Evolutionary conservation across 2,888 invertebrate species (phyloP).

Genomic region (Oxystoma pomonae): DNA sequence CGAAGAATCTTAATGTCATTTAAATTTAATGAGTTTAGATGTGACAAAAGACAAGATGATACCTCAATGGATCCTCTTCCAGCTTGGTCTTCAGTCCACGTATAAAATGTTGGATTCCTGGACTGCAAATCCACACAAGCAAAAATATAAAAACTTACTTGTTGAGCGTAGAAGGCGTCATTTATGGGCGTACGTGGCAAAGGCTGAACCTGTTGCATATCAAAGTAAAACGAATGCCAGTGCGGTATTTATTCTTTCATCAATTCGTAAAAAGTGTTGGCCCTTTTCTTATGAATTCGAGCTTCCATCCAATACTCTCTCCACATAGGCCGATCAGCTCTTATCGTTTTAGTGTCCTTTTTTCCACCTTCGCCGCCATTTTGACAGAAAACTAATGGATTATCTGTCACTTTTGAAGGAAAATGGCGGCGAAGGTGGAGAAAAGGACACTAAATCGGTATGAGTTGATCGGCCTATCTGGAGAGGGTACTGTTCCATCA

Average conservation of each 20-base stretch:
- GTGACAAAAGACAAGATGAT: conserved; percentile 13
- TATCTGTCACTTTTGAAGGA: no score
- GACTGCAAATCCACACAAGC: conserved; percentile 17
- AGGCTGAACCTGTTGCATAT: conserved; percentile 23
- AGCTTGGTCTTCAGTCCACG: conserved; percentile 17
- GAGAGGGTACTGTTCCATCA: no score
- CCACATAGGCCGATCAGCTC: no score
- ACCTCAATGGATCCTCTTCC: conserved; percentile 14
- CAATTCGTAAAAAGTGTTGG: conserved; percentile 14
- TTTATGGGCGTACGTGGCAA: conserved; percentile 21
- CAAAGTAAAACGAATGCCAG: conserved; percentile 12
- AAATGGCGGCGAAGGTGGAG: no score
- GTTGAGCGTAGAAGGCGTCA: conserved; percentile 25
- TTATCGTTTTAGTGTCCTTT: no score
- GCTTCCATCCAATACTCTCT: no score
- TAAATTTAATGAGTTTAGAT: conserved; percentile 6
- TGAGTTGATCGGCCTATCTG: no score
- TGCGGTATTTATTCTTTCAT: conserved; percentile 7
- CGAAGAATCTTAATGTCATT: neutral
- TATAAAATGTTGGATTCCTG: conserved; percentile 15
- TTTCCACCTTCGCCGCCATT: no score
- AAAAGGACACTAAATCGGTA: no score
- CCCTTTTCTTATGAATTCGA: conserved; percentile 7
- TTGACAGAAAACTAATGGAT: no score
- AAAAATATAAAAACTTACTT: conserved; percentile 21